A percentile compares a stretch with the other conserved stretches of the same genome.
phyloP scores from a whole-genome alignment of 1,140 invertebrate genomes.

The Drosophila ogumai region DNA sequence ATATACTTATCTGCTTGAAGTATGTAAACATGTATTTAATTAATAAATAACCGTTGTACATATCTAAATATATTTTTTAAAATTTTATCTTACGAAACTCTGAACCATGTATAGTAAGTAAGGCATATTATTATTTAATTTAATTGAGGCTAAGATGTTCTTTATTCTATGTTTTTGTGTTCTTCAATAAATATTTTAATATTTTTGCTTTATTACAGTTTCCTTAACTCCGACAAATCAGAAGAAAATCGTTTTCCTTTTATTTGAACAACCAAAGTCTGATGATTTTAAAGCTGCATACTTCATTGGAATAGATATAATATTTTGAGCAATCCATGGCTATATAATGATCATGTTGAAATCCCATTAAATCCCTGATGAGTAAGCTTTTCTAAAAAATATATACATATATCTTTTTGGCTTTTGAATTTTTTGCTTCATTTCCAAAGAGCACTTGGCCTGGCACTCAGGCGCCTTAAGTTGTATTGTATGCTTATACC shows the following conservation, averaged over 20 bases:
- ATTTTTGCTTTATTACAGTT: not conserved
- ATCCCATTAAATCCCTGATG: slow-evolving; percentile 67
- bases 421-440: slow-evolving; percentile 38
- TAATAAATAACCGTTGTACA: not conserved
- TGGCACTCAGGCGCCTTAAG: slow-evolving; percentile 77
- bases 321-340: slow-evolving; percentile 27
- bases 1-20: slow-evolving; percentile 15
- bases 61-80: not conserved
- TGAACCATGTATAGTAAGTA: too few relatives aligned
- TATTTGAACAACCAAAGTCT: not conserved
- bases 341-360: slow-evolving; percentile 64
- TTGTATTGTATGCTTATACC: slow-evolving; percentile 33
- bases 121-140: not conserved
- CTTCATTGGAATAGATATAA: slow-evolving; percentile 20
- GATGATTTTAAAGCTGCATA: slow-evolving; percentile 35
- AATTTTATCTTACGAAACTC: not conserved
- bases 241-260: too few relatives aligned
- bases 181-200: too few relatives aligned
- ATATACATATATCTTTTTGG: slow-evolving; percentile 2
- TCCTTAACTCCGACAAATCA: fast-evolving
- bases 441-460: slow-evolving; percentile 67
- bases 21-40: not conserved
- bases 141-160: not conserved
- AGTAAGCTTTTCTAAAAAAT: slow-evolving; percentile 27
- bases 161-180: not conserved